Conservation (phyloP, 1,140 invertebrate species). For the Neodiprion lecontei region DNA sequence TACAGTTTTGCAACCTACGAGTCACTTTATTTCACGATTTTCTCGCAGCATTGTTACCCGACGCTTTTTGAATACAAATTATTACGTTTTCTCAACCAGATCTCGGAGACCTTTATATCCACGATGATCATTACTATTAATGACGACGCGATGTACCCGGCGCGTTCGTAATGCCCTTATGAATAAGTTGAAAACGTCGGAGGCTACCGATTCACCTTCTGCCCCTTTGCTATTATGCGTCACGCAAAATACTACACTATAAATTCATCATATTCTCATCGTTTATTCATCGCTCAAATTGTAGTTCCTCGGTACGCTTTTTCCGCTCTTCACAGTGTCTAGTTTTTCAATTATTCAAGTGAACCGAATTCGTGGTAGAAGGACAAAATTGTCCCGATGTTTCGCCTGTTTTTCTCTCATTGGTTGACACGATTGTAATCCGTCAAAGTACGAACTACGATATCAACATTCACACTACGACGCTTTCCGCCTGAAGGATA, state of each 20-base stretch:
- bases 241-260: neutral
- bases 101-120: constrained; percentile 33
- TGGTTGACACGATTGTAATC: no score
- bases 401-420: no score
- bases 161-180: constrained; percentile 28
- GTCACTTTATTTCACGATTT: constrained; percentile 51
- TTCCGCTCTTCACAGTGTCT: no score
- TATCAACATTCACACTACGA: no score
- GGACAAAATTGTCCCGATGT: no score
- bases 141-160: constrained; percentile 44
- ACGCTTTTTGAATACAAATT: constrained; percentile 54
- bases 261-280: constrained; percentile 10
- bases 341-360: no score
- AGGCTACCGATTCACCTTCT: constrained; percentile 15
- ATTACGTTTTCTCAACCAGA: constrained; percentile 46
- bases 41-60: constrained; percentile 28
- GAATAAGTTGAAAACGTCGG: constrained; percentile 28
- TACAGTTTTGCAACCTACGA: constrained; percentile 24
- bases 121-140: constrained; percentile 54
- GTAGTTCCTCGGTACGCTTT: no score
- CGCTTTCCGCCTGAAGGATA: no score
- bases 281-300: neutral
- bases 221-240: neutral
- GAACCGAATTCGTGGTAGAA: no score
- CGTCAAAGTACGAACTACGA: no score